Conservation (phyloP, 2,113 vertebrate species). For the Sisor rabdophorus region DNA sequence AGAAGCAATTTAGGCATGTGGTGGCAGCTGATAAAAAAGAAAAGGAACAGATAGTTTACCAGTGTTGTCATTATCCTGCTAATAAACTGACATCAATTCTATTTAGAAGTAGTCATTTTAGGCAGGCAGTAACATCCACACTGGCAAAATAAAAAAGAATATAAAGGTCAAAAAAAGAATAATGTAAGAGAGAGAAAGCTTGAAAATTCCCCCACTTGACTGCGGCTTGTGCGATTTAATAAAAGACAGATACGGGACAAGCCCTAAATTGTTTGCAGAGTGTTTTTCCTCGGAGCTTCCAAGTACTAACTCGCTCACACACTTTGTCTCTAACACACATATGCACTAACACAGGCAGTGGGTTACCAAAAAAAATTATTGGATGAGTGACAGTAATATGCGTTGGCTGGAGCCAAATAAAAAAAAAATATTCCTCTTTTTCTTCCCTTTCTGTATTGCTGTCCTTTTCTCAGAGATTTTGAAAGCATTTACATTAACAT, state of each 20-base stretch:
- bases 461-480: neutral
- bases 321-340: slow-evolving; percentile 12
- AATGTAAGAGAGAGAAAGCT: slow-evolving; percentile 31
- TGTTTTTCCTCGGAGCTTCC: slow-evolving; percentile 57
- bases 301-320: slow-evolving; percentile 33
- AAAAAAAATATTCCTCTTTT: neutral
- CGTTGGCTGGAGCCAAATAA: neutral
- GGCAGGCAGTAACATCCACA: slow-evolving; percentile 41
- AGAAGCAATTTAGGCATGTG: slow-evolving; percentile 14
- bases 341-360: slow-evolving; percentile 34
- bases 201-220: slow-evolving; percentile 52
- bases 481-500: no score
- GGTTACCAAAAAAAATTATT: slow-evolving; percentile 13
- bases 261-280: slow-evolving; percentile 80
- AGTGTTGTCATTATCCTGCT: slow-evolving; percentile 22
- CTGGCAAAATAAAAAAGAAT: slow-evolving; percentile 27
- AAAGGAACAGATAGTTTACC: neutral
- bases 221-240: slow-evolving; percentile 79
- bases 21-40: slow-evolving; percentile 24
- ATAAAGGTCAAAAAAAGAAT: slow-evolving; percentile 29
- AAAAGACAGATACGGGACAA: slow-evolving; percentile 79
- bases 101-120: slow-evolving; percentile 16
- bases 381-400: slow-evolving; percentile 18
- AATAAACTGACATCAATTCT: slow-evolving; percentile 47
- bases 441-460: neutral